Evolutionary conservation across 2,113 vertebrate species (phyloP), one percentile per base, ranked within the genome.

Genomic region (Silurus glanis): DNA sequence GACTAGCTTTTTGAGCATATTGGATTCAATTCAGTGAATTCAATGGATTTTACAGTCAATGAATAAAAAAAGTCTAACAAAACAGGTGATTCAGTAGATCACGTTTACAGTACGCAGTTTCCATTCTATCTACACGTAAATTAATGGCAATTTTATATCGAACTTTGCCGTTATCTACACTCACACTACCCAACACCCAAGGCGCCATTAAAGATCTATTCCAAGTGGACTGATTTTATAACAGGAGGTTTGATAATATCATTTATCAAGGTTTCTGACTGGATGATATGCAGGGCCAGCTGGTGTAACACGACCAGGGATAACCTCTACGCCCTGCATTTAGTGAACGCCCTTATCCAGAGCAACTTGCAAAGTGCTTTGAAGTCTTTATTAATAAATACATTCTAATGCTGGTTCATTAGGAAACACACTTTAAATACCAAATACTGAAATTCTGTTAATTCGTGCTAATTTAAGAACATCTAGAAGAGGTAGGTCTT

Each of bases 131-230:
- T 59, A 51, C n/a, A 67, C 13, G 67, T 25, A 17, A 37, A 75
- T 61, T 37, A 84, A 84, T 75, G 69, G 12, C 19, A 21, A 9
- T 61, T 84, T 64, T 6, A 62, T 51, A 71, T 23, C 64, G 13
- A 69, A 45, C 67, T 37, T n/a, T 59, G n/a, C 23, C 23, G 21
- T 76, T 76, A 84, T 83, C 82, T 37, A n/a, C 25, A 47, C 25
- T n/a, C 6, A n/a, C 81, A 19, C n/a, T 25, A 55, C 23, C 8
- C 0, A 75, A 75, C 71, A 74, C 47, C 45, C 71, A 16, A 13
- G 37, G 25, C 28, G 0, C 28, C 6, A 37, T 37, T 37, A 45
- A 0, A 47, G 28, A 75, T 12, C 47, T 23, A n/a, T n/a, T 51
- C 37, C 1, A 23, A n/a, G 17, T 7, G 49, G 21, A 53, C 53